Evolutionary conservation across 2,797 vertebrate genomes (phyloP), one percentile per base, ranked within the genome.

Genomic region (Smutsia temminckii): DNA sequence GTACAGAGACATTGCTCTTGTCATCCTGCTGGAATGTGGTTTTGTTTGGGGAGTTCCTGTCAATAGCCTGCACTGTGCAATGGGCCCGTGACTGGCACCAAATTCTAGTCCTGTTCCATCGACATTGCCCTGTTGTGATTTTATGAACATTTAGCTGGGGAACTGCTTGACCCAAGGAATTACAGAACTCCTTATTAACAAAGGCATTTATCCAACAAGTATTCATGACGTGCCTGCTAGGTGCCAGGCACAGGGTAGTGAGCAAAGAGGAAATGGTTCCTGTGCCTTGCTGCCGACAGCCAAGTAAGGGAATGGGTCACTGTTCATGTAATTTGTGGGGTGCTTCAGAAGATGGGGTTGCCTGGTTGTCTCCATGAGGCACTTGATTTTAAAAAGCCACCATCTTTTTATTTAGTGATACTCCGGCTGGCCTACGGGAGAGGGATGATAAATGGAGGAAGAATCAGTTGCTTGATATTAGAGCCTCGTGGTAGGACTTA

Each of bases 81-180:
- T 37, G 80, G 87, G 57, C 78, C 69, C 66, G 68, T 55, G 85
- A 61, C 80, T 88, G 95, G 78, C 92, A 53, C 64, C 14, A 2
- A 49, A 20, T 72, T 79, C 51, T 51, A 66, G 57, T 77, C 40
- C 40, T 53, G 61, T 64, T 34, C 16, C 34, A 55, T 71, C 11
- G 59, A 37, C 85, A 61, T 93, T 89, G 88, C 55, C 61, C 55
- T 84, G 1, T 83, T 91, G 93, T 88, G 87, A 74, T 85, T 96
- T 94, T 90, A 42, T 66, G 80, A 77, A 69, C 34, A 63, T 94
- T 93, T 68, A 93, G 40, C 72, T 80, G 53, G 53, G 64, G 84
- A 89, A 32, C 59, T 80, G 40, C 59, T 89, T 40, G 87, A 59
- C 77, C 77, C 55, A 34, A 92, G 68, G 51, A 91, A 53, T 93